These are phyloP conservation scores for Spodoptera picta DNA, from an alignment of 2,888 invertebrate genomes.

Conservation along the genomic window DNA sequence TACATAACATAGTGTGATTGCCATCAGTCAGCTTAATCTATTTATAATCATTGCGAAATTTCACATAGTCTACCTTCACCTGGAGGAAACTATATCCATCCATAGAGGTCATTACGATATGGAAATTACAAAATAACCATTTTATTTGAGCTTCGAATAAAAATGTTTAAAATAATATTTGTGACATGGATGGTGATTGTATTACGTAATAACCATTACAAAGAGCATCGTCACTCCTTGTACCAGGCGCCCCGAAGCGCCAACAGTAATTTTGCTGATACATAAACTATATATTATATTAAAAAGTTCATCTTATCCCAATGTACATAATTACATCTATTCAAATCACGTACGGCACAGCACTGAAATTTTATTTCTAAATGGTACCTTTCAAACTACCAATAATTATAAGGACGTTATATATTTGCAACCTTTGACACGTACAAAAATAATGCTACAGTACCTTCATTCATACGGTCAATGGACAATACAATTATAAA, in stretches of 20 bases:
- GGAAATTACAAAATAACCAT: constrained; percentile 33
- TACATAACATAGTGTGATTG: constrained; percentile 5
- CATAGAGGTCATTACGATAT: constrained; percentile 20
- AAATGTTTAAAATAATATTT: constrained; percentile 30
- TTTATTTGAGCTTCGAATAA: constrained; percentile 42
- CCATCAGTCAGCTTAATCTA: constrained; percentile 34
- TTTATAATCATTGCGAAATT: constrained; percentile 38
- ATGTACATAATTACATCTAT: constrained; percentile 53
- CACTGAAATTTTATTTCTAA: constrained; percentile 60
- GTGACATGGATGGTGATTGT: constrained; percentile 45
- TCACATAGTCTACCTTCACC: constrained; percentile 17
- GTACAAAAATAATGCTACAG: constrained; percentile 43
- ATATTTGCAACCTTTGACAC: constrained; percentile 41
- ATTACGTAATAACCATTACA: constrained; percentile 19
- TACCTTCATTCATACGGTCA: constrained; percentile 30
- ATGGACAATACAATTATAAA: constrained; percentile 40
- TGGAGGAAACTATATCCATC: constrained; percentile 24
- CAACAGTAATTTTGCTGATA: constrained; percentile 43
- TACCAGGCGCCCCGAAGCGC: constrained; percentile 29
- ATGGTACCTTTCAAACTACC: constrained; percentile 39
- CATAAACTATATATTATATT: constrained; percentile 41
- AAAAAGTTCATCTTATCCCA: constrained; percentile 49
- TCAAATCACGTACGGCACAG: constrained; percentile 62
- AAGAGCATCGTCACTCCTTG: constrained; percentile 23
- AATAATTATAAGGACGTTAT: constrained; percentile 41